Evolutionary conservation across 2,113 vertebrate species (phyloP), one percentile per base, ranked within the genome.

Genomic region (Ceuthmochares aereus): DNA sequence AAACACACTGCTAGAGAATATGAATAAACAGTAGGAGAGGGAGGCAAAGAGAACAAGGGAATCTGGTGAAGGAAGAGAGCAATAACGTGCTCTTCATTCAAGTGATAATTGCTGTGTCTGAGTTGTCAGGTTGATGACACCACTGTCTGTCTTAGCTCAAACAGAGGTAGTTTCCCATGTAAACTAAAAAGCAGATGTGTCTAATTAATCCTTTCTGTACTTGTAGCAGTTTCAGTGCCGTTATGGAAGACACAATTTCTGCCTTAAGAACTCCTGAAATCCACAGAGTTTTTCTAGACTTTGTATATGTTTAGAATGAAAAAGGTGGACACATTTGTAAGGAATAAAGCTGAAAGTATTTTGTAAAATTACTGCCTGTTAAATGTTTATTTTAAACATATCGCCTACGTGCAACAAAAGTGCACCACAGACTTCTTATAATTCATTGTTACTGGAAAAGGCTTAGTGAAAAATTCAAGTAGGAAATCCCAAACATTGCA

Each of bases 401-500:
- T 49, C 59, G 88, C 66, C 64, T 37, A 70, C 7, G 0, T 45
- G 4, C 5, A 73, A 72, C 55, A 59, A 23, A 90, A 84, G 78
- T 16, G 60, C 66, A 84, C 56, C 54, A 52, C 40, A 42, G 69
- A 2, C 54, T 54, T 95, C 83, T 75, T 70, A 75, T 67, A 84
- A 60, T 67, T 64, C 29, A n/a, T 90, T 69, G 68, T 70, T 87
- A n/a, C 40, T 80, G 37, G 68, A 70, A 83, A 96, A 68, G 8
- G 42, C 23, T 55, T 45, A n/a, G 45, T 70, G 27, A 40, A 92
- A 82, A 77, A 86, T 95, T 86, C 20, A 42, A 88, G 60, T 67
- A 77, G 82, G 85, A 74, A 95, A 94, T 70, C 26, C 6, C 69
- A 88, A 91, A 86, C 43, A 58, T n/a, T 85, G n/a, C 49, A 60